Conservation (phyloP, 2,888 invertebrate genomes). For the Drosophila kanekoi region DNA sequence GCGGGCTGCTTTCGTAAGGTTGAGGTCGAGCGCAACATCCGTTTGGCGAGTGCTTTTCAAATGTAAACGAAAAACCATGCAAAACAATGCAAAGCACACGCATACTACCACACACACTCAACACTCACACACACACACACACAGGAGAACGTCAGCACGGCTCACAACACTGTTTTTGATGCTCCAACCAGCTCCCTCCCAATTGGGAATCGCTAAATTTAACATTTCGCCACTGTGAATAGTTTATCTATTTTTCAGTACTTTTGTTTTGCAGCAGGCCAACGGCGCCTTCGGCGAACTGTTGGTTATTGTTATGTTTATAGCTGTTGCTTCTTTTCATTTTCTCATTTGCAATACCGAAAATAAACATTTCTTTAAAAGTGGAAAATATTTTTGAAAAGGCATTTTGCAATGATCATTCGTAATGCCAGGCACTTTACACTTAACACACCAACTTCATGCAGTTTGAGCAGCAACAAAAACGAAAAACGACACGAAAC, state of each 20-base stretch:
- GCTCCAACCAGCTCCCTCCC: slow-evolving; percentile 31
- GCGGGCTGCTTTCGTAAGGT: slow-evolving; percentile 63
- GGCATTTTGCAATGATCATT: slow-evolving; percentile 26
- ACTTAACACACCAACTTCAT: slow-evolving; percentile 8
- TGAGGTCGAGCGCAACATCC: slow-evolving; percentile 83
- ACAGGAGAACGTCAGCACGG: slow-evolving; percentile 14
- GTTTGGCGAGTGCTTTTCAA: slow-evolving; percentile 77
- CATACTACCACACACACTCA: slow-evolving; percentile 21
- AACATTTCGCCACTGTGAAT: slow-evolving; percentile 74
- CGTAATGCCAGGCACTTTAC: slow-evolving; percentile 1
- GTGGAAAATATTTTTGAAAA: slow-evolving; percentile 21
- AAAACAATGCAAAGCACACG: slow-evolving; percentile 68
- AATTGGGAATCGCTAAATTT: slow-evolving; percentile 58
- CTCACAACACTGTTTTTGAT: slow-evolving; percentile 19
- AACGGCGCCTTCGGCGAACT: slow-evolving; percentile 47
- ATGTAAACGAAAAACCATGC: slow-evolving; percentile 75
- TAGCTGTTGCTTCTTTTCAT: slow-evolving; percentile 6
- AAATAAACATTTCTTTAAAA: slow-evolving; percentile 54
- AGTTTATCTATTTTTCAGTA: slow-evolving; percentile 20
- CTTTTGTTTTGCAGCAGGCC: neutral
- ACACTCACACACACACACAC: slow-evolving; percentile 23
- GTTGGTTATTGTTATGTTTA: slow-evolving; percentile 29
- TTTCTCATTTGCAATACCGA: slow-evolving; percentile 13
- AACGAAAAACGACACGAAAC: slow-evolving; percentile 1
- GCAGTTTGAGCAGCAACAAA: slow-evolving; percentile 8